Base-by-base conservation (phyloP, 2,888 invertebrate species). In the Tiphia femorata region DNA sequence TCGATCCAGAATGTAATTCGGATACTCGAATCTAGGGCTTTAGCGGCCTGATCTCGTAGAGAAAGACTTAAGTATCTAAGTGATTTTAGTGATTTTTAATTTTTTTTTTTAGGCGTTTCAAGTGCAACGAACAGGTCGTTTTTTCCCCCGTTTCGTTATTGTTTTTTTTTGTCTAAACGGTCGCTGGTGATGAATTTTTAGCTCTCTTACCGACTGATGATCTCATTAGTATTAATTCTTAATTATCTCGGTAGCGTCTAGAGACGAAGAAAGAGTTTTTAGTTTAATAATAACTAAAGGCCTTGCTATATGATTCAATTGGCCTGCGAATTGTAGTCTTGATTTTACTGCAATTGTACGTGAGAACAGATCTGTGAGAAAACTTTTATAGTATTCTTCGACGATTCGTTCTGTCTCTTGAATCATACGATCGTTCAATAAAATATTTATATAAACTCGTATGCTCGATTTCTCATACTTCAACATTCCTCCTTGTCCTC, bases 161-260 rank as follows among this genome's bases (percentile, higher is more conserved):
- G n/a, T n/a, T n/a, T n/a, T n/a, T n/a, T n/a, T n/a, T n/a, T n/a
- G n/a, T n/a, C n/a, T 30, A 20, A 29, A 10, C 43, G 29, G 38
- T 21, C 52, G 46, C 64, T 63, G 62, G 66, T 64, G 62, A 47
- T 58, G 57, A 59, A 57, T n/a, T n/a, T 55, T 55, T 66, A 62
- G 58, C 59, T 59, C 52, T 61, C 64, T 67, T 58, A 66, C 65
- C 62, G 63, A 74, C 67, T 66, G 72, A 78, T 78, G 78, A 79
- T 79, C 78, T 79, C 78, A 79, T 62, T 79, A 79, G 79, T 78
- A 79, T 79, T 79, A 79, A 74, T 65, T 59, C 50, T 50, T 48
- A 60, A 58, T 41, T 60, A 52, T 65, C 54, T n/a, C n/a, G n/a
- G n/a, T n/a, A n/a, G n/a, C n/a, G n/a, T n/a, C n/a, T n/a, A n/a